phyloP scores from a whole-genome alignment of 2,888 invertebrate genomes.

The Sisyra nigra region DNA sequence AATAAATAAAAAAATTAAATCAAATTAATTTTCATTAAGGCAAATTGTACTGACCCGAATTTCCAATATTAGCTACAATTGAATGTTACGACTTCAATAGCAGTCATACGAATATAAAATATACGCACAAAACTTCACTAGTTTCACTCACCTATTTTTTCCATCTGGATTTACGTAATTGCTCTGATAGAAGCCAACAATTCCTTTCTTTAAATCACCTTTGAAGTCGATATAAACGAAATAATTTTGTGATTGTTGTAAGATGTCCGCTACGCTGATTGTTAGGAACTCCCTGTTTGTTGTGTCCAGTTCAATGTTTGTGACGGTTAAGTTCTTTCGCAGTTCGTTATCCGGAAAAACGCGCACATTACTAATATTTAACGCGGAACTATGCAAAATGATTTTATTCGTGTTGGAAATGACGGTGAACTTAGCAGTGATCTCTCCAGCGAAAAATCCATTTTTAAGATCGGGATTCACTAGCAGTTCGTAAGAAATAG shows the following conservation, averaged over 20 bases:
- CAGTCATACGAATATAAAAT: neutral
- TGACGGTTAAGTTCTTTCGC: neutral
- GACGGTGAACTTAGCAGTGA: conserved; percentile 28
- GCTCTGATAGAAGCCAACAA: conserved; percentile 60
- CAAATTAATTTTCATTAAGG: no score
- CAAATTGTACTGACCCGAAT: neutral
- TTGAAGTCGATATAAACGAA: conserved; percentile 39
- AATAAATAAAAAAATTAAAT: neutral
- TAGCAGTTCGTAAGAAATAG: conserved; percentile 48
- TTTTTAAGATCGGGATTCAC: conserved; percentile 46
- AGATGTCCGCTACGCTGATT: conserved; percentile 23
- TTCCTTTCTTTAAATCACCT: conserved; percentile 45
- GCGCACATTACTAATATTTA: neutral
- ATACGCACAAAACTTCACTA: conserved; percentile 1
- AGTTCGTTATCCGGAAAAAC: neutral
- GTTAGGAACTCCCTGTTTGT: conserved; percentile 25
- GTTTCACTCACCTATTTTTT: conserved; percentile 27
- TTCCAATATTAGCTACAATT: neutral
- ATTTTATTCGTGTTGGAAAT: conserved; percentile 29
- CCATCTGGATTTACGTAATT: conserved; percentile 31
- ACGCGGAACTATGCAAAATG: conserved; percentile 39
- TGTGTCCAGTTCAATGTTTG: conserved; percentile 3
- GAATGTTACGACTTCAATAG: neutral
- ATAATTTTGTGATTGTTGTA: conserved; percentile 26
- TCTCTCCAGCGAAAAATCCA: conserved; percentile 37